Evolutionary conservation across 2,888 invertebrate genomes (phyloP), one percentile per base, ranked within the genome.

Genomic region (Prosopocoilus inquinatus): DNA sequence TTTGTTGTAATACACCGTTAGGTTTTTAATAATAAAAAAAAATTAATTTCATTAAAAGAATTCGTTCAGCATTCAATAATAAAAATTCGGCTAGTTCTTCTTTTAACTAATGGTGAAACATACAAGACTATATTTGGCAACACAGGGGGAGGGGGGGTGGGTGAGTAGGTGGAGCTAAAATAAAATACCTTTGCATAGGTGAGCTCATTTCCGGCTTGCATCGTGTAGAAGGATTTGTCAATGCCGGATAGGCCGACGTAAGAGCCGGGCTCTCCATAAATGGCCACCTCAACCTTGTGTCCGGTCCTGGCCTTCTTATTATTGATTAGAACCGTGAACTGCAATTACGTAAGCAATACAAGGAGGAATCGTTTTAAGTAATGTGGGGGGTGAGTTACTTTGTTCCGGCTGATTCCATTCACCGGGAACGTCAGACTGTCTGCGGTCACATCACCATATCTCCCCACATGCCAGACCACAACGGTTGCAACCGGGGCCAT

Each of bases 351-450:
- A 39, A 54, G 50, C 43, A 57, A 28, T 41, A n/a, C 9, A 44
- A 39, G 20, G 8, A 9, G 16, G 13, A 47, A 9, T 45, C 8
- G 20, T 28, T 28, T 5, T 28, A 28, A 28, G 7, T 28, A 50
- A 5, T 5, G 7, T 1, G 20, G 5, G 20, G 5, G 7, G 5
- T 28, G 28, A 73, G 76, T 75, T 71, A 89, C 90, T 73, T 95
- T 94, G 75, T 97, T 96, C 57, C 94, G 79, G 1, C 94, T 91
- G 64, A 96, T 93, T 57, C 96, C 96, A 78, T 96, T 94, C 20
- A 97, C 96, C 0, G 95, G 94, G 81, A 96, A 95, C n/a, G 96
- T 96, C 55, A 97, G 80, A 55, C 94, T 91, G 79, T 97, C 97
- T 0, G 92, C 92, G 0, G 95, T 85, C 47, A 96, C 89, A 68